Base-by-base conservation (phyloP, 2,888 invertebrate species). In the Phymatocera aterrima region DNA sequence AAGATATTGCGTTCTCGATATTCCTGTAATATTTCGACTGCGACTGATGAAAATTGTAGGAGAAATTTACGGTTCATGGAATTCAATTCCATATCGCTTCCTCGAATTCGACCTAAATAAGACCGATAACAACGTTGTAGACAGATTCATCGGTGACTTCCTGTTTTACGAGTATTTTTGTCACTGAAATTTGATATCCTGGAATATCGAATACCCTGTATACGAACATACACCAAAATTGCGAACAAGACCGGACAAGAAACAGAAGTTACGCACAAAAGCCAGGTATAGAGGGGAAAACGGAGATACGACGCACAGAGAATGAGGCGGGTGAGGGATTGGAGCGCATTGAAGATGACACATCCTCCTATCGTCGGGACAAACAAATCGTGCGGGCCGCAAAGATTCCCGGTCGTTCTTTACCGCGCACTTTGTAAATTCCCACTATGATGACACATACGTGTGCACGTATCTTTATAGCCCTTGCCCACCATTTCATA, bases 301-400 rank as follows among this genome's bases (percentile, higher is more conserved):
- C 15, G 40, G 6, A 46, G 24, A 46, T 28, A 40, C 68, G 68
- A 18, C 0, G 21, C 6, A n/a, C n/a, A 28, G 46, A 24, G 68
- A 15, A 24, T 46, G 68, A n/a, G n/a, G 68, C 43, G 24, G 28
- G 68, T 37, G 34, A 43, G 24, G 68, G 68, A 68, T 68, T 68
- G 43, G 46, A 68, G 68, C 68, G 68, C 68, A 68, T 68, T 68
- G 46, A 68, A 46, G 46, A 46, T 68, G 68, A 68, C 68, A 24
- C 68, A 68, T 68, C 43, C 68, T 68, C 37, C 24, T 46, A 21
- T 18, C 46, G 46, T 68, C 40, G 68, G 43, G 34, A 37, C 34
- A n/a, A 34, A 64, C 61, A 4, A 5, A 40, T 40, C 28, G 57
- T 24, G 8, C 21, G 43, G 43, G 37, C 37, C 61, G 61, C 61